Evolutionary conservation across 2,113 vertebrate species (phyloP).

Genomic region (Malurus cyaneus): DNA sequence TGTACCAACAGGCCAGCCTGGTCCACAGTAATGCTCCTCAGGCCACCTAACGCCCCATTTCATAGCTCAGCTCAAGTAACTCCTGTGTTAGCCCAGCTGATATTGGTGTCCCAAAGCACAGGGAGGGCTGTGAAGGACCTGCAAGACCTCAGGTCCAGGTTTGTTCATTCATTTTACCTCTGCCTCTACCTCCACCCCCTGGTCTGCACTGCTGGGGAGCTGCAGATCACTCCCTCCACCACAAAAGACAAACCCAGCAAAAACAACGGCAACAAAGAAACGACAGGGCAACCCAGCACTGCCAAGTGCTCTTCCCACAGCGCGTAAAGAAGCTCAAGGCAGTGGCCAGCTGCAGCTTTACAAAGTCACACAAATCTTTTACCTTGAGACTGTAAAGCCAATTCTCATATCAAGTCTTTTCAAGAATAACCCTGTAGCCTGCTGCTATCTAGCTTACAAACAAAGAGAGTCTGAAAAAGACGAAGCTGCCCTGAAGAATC

Average conservation of each 20-base stretch:
- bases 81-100: background rate
- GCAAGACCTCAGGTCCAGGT: accelerated
- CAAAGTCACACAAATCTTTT: conserved; percentile 3
- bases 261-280: conserved; percentile 37
- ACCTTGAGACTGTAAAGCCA: conserved; percentile 52
- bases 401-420: conserved; percentile 38
- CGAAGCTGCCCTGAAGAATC: background rate
- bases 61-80: background rate
- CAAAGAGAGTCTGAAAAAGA: conserved; percentile 32
- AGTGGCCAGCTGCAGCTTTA: background rate
- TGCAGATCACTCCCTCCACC: background rate
- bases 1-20: background rate
- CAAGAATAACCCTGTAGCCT: conserved; percentile 44
- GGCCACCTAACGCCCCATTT: background rate
- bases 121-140: background rate
- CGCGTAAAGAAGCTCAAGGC: background rate
- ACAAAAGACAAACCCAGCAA: conserved; percentile 14
- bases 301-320: background rate
- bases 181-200: background rate
- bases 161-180: background rate
- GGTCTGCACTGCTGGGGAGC: background rate
- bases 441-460: conserved; percentile 33
- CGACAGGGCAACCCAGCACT: accelerated
- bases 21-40: background rate
- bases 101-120: background rate